These are phyloP conservation scores for Adelges cooleyi DNA, from an alignment of 1,140 invertebrate genomes.

Conservation along the genomic window DNA sequence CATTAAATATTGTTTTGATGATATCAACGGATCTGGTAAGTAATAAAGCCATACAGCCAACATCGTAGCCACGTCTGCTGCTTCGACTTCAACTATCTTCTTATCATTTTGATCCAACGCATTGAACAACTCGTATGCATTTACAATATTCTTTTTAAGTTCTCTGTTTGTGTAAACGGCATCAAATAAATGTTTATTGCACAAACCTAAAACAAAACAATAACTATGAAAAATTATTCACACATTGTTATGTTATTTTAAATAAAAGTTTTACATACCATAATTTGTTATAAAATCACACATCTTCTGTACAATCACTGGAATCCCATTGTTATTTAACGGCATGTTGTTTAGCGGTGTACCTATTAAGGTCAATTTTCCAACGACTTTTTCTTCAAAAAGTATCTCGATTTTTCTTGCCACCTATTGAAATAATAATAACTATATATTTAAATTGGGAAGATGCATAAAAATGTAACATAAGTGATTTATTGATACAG, in stretches of 20 bases:
- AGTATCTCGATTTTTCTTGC: neutral
- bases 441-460: neutral
- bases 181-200: slow-evolving; percentile 1
- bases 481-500: too few species aligned
- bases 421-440: neutral
- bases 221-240: neutral
- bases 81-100: neutral
- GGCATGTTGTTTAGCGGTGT: neutral
- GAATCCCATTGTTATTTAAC: slow-evolving; percentile 1
- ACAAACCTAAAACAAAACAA: neutral
- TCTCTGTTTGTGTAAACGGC: neutral
- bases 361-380: slow-evolving; percentile 4
- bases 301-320: slow-evolving; percentile 10
- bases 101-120: neutral
- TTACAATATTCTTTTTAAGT: slow-evolving; percentile 3
- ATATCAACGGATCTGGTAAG: slow-evolving; percentile 8
- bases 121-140: neutral
- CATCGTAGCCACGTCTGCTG: slow-evolving; percentile 3
- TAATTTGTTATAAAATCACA: neutral
- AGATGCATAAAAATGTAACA: too few species aligned
- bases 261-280: neutral
- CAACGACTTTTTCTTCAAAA: slow-evolving; percentile 1
- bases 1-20: slow-evolving; percentile 1
- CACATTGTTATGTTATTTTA: neutral
- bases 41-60: slow-evolving; percentile 8